Conservation (phyloP, 1,140 invertebrate genomes). For the Cylas formicarius region DNA sequence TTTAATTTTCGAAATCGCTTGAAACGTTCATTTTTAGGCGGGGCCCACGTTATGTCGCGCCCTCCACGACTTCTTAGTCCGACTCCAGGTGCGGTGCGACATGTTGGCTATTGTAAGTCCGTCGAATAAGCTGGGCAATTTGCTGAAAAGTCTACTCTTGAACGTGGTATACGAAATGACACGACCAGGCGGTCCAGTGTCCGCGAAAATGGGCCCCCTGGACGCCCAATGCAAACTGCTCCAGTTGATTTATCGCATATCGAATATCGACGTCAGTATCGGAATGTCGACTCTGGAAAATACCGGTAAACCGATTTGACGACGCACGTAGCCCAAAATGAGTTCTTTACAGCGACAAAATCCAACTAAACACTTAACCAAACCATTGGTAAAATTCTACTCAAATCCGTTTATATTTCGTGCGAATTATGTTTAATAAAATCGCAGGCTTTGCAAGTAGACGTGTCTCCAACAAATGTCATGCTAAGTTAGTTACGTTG, state of each 20-base stretch:
- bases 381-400: too few species aligned
- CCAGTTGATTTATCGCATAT: slow-evolving; percentile 59
- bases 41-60: slow-evolving; percentile 71
- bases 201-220: slow-evolving; percentile 64
- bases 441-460: too few species aligned
- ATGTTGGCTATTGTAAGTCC: slow-evolving; percentile 52
- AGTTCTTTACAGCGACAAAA: too few species aligned
- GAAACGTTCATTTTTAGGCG: slow-evolving; percentile 51
- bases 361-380: too few species aligned
- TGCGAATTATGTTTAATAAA: too few species aligned
- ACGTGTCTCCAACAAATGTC: too few species aligned
- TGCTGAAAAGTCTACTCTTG: slow-evolving; percentile 62
- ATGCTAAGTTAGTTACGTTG: too few species aligned
- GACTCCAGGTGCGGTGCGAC: slow-evolving; percentile 64
- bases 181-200: slow-evolving; percentile 61
- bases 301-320: slow-evolving; percentile 47
- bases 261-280: slow-evolving; percentile 61
- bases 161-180: slow-evolving; percentile 66
- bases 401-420: too few species aligned
- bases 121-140: slow-evolving; percentile 49
- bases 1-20: too few species aligned
- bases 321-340: too few species aligned
- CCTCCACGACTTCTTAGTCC: slow-evolving; percentile 63
- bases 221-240: slow-evolving; percentile 74
- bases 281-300: slow-evolving; percentile 69